phyloP scores from a whole-genome alignment of 2,113 vertebrate genomes.

The Oceanites oceanicus region DNA sequence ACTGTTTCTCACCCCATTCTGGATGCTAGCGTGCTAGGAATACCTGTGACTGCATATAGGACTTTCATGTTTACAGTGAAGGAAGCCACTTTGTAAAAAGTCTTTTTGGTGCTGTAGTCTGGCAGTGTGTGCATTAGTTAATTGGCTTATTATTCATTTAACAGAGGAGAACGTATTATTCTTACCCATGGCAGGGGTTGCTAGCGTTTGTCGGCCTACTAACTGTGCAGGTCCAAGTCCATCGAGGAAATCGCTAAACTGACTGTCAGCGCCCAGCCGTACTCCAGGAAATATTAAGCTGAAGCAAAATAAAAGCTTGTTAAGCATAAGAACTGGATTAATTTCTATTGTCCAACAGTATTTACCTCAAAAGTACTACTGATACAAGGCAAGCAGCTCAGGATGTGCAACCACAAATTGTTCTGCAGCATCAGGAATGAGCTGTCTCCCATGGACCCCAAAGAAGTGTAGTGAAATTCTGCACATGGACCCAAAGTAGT shows the following conservation, averaged over 20 bases:
- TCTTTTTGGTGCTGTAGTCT: neutral
- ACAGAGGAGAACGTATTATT: neutral
- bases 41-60: neutral
- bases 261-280: constrained; percentile 91
- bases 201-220: constrained; percentile 94
- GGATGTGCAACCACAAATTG: neutral
- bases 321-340: neutral
- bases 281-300: constrained; percentile 96
- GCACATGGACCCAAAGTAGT: neutral
- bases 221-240: constrained; percentile 95
- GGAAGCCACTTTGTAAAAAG: neutral
- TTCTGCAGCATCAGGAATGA: neutral
- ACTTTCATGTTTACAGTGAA: neutral
- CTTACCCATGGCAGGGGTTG: constrained; percentile 97
- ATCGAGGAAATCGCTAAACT: constrained; percentile 97
- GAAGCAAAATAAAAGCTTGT: constrained; percentile 19
- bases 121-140: neutral
- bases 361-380: neutral
- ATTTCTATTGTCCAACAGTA: neutral
- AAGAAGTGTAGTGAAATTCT: neutral
- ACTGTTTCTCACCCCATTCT: neutral
- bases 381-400: neutral
- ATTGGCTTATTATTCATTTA: neutral
- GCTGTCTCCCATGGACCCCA: neutral
- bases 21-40: neutral